These are phyloP conservation scores for Rattus rattus DNA, from an alignment of 2,113 vertebrate genomes.

Conservation along the genomic window DNA sequence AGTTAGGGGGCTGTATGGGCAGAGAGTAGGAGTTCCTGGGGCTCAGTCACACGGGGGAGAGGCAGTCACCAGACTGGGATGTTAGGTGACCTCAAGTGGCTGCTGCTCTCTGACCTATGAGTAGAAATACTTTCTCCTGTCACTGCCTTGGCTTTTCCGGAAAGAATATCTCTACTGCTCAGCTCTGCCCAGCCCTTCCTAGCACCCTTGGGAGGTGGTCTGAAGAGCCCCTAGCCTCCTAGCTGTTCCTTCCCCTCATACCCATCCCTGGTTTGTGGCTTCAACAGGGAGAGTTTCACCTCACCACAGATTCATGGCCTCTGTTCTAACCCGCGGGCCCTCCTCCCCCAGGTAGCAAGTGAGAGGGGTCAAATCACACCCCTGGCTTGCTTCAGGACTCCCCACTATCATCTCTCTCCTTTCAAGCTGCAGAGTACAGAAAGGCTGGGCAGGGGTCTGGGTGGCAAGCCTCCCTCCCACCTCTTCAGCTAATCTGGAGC, in stretches of 20 bases:
- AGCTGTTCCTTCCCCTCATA: neutral
- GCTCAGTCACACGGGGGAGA: neutral
- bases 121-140: neutral
- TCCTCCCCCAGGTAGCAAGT: neutral
- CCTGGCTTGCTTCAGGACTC: neutral
- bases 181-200: neutral
- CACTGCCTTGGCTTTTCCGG: neutral
- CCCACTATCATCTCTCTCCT: neutral
- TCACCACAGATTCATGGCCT: neutral
- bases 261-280: neutral
- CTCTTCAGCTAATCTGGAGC: neutral
- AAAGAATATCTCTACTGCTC: accelerated
- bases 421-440: accelerated
- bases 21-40: neutral
- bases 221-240: accelerated
- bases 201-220: neutral
- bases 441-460: accelerated
- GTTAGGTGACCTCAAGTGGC: neutral
- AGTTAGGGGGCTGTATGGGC: neutral
- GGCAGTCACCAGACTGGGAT: neutral
- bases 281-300: neutral
- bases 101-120: neutral
- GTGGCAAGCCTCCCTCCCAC: neutral
- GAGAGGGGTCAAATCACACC: neutral
- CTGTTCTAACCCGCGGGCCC: neutral